These are phyloP conservation scores for Allolobophora icterica DNA, from an alignment of 2,888 invertebrate genomes.

Conservation along the genomic window DNA sequence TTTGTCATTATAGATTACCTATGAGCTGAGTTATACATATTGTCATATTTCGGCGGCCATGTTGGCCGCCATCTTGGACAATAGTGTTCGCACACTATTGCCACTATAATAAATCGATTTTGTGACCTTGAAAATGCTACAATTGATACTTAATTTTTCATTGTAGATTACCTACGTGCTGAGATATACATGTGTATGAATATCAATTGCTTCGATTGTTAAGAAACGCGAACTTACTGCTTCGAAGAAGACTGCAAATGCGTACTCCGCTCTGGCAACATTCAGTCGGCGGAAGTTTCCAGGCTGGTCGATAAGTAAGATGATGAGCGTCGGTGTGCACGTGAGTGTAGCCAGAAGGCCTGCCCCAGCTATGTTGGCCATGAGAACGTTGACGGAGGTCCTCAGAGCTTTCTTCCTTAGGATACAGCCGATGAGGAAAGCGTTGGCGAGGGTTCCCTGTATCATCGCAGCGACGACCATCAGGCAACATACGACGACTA, in stretches of 20 bases:
- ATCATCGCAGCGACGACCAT: neutral
- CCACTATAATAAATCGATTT: too few relatives aligned
- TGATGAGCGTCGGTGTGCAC: neutral
- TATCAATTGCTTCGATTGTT: too few relatives aligned
- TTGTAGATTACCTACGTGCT: too few relatives aligned
- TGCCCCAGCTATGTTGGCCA: neutral
- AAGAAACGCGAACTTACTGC: neutral
- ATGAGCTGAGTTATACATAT: too few relatives aligned
- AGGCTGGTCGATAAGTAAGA: neutral
- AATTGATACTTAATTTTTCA: too few relatives aligned
- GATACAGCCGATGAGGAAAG: neutral
- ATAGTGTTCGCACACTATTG: too few relatives aligned
- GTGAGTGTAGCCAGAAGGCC: neutral
- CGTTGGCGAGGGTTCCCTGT: neutral
- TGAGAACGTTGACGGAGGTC: constrained; percentile 17
- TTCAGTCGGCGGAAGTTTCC: constrained; percentile 7
- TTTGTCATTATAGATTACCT: too few relatives aligned
- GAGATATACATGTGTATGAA: too few relatives aligned
- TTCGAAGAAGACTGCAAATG: neutral
- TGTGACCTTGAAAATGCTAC: too few relatives aligned
- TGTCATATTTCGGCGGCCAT: too few relatives aligned
- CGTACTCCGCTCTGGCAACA: neutral
- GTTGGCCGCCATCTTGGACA: too few relatives aligned
- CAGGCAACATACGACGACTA: neutral
- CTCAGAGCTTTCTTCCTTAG: neutral